These are phyloP conservation scores for Phrynosoma platyrhinos DNA, from an alignment of 2,113 vertebrate genomes.

Conservation along the genomic window DNA sequence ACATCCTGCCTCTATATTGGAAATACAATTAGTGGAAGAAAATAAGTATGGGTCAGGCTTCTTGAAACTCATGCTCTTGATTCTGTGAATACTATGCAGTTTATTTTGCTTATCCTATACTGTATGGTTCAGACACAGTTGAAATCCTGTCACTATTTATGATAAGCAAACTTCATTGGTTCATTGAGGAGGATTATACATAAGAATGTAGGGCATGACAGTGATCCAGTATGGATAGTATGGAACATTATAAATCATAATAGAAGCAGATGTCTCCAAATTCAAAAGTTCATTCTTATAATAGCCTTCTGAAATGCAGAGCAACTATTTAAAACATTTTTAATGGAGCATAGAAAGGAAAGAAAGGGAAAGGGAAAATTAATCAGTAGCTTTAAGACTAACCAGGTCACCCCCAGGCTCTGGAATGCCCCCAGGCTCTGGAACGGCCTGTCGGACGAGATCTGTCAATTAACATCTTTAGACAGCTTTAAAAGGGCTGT, in stretches of 20 bases:
- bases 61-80: background rate
- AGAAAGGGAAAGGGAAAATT: too few species aligned
- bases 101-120: background rate
- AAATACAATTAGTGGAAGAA: constrained; percentile 11
- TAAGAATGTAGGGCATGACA: background rate
- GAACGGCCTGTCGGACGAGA: too few species aligned
- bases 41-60: background rate
- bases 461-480: too few species aligned
- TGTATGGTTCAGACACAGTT: background rate
- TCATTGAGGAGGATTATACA: background rate
- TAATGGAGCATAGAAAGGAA: too few species aligned
- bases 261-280: background rate
- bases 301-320: background rate
- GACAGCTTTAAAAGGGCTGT: too few species aligned
- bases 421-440: too few species aligned
- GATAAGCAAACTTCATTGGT: background rate
- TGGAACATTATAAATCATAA: too few species aligned
- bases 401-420: too few species aligned
- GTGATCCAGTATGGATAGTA: background rate
- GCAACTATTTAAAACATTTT: background rate
- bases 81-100: background rate
- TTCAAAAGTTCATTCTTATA: background rate
- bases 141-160: background rate
- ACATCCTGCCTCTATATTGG: background rate
- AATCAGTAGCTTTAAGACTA: too few species aligned